These are phyloP conservation scores for Pangasianodon hypophthalmus DNA, from an alignment of 2,113 vertebrate species.

Conservation along the genomic window DNA sequence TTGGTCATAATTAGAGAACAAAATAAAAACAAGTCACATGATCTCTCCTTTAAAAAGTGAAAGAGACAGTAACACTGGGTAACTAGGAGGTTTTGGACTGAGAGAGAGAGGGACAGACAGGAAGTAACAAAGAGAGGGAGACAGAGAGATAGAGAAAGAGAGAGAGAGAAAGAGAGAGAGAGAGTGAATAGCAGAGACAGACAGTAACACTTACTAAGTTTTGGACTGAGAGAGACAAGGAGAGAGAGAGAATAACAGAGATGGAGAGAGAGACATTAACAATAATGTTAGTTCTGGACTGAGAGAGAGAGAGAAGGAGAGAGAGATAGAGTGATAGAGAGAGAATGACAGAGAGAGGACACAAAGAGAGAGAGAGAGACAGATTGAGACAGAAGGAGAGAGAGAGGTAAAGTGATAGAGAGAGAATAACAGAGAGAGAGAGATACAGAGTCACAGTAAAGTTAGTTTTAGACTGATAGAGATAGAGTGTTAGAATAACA, in stretches of 20 bases:
- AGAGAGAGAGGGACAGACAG: neutral
- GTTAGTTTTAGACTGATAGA: no score
- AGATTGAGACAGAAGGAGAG: no score
- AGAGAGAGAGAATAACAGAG: neutral
- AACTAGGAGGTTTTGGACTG: neutral
- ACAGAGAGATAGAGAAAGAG: neutral
- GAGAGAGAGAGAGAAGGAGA: neutral
- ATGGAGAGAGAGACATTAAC: neutral
- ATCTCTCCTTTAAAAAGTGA: neutral
- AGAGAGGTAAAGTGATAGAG: no score
- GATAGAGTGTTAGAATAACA: no score
- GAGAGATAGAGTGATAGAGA: no score
- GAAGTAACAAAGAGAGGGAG: neutral
- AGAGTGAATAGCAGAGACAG: neutral
- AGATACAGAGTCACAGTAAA: no score
- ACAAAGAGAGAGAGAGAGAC: neutral
- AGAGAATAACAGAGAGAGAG: no score
- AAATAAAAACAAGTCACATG: neutral
- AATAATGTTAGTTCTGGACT: neutral
- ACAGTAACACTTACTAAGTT: no score
- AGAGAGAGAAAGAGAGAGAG: neutral
- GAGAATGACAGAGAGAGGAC: neutral
- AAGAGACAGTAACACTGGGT: neutral
- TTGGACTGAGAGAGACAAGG: neutral
- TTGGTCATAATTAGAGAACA: neutral